Conservation (phyloP, 1,140 invertebrate genomes). For the Drosophila pseudoananassae region DNA sequence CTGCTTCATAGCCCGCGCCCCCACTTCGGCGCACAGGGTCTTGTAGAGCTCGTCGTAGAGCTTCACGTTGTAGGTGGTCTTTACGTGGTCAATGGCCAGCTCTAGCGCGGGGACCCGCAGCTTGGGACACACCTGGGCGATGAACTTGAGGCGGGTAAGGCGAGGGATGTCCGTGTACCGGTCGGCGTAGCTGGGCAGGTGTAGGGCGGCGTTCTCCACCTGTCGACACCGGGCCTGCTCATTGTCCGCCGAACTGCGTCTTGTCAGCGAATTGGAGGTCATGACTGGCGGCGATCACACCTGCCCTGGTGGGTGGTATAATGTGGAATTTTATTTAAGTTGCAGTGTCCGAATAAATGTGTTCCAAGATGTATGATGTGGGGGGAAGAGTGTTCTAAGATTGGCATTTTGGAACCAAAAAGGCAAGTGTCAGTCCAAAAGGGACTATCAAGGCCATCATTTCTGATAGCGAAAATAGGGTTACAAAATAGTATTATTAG, state of each 20-base stretch:
- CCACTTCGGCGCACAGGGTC: constrained; percentile 26
- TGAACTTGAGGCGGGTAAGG: constrained; percentile 54
- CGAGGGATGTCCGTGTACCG: constrained; percentile 51
- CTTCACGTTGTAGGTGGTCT: constrained; percentile 59
- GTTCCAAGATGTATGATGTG: neutral
- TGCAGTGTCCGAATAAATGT: constrained; percentile 1
- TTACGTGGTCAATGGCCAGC: constrained; percentile 59
- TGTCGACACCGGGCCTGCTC: constrained; percentile 1
- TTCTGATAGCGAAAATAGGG: too few species aligned
- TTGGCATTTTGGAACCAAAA: neutral
- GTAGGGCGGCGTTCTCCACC: constrained; percentile 24
- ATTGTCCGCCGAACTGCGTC: neutral
- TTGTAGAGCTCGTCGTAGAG: constrained; percentile 60
- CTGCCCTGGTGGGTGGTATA: neutral
- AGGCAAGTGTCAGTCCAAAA: neutral
- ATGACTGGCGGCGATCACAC: neutral
- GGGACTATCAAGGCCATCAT: too few species aligned
- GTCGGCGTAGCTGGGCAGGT: constrained; percentile 48
- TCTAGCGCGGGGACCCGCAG: constrained; percentile 53
- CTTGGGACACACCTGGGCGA: constrained; percentile 58
- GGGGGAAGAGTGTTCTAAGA: constrained; percentile 2
- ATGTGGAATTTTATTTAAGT: neutral
- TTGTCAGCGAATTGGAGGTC: neutral
- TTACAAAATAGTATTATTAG: too few species aligned
- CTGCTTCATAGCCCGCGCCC: neutral